Base-by-base conservation (phyloP, 2,113 vertebrate species). In the Eulemur macaco region DNA sequence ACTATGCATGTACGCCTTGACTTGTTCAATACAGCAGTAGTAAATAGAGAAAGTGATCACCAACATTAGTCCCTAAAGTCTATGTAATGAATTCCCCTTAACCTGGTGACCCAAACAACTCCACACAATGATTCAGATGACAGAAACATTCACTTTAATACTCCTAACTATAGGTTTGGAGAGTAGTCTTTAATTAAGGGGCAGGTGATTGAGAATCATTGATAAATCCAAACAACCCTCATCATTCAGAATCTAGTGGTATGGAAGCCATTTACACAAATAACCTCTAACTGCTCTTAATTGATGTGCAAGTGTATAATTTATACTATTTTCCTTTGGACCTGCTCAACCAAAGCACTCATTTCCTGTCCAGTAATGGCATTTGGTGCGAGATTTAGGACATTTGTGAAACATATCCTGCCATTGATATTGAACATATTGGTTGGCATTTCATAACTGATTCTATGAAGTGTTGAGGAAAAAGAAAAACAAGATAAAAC, bases 231-330 rank as follows among this genome's bases (percentile, higher is more conserved):
- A 92, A 90, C 66, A 92, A 83, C 39, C 54, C 12, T 58, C 86
- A 91, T 64, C 47, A 87, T 94, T 92, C 80, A 86, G 93, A 86
- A 94, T 71, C 1, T 37, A 64, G 45, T 34, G 69, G 50, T 17
- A 47, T 31, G 90, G 78, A 97, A 98, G n/a, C n/a, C 66, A 56
- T 94, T 96, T 97, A 86, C 96, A 97, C 89, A 91, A 97, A 97
- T 68, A 95, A 69, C 92, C 37, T 97, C 96, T 86, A 96, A 88
- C 25, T 91, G 63, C 66, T 87, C 52, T 86, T 58, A 95, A 34
- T 94, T 97, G 74, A 71, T 92, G 63, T 85, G 31, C 50, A 92
- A 97, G 85, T 71, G 5, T n/a, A 68, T 95, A 95, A 66, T 83
- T 96, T 97, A 68, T 93, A 80, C 58, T 91, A 29, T n/a, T 97